Base-by-base conservation (phyloP, 2,888 invertebrate genomes). In the Hanleya hanleyi region DNA sequence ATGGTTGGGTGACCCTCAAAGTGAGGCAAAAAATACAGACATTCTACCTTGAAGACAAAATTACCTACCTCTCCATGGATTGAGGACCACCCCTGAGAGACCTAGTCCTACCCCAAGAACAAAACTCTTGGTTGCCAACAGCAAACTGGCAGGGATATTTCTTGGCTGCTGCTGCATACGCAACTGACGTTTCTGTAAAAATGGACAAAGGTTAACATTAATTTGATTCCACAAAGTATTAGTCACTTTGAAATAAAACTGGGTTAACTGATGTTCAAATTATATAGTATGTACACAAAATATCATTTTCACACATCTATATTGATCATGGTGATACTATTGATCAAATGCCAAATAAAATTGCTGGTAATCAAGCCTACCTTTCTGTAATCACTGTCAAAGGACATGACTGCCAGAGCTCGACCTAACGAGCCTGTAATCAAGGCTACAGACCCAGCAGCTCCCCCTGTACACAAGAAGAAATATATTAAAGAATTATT, bases 81-180 rank as follows among this genome's bases (percentile, higher is more conserved):
- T 93, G 1, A 94, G 93, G 18, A 94, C 92, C 1, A 95, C 92
- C 0, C 94, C 94, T 0, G 94, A 93, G 51, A 94, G 91, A 4
- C 94, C 94, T 0, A 94, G 88, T 7, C 93, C 93, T 1, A 94
- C 93, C 41, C 94, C 94, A 74, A 93, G 92, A 38, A 93, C 92
- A 84, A 94, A 93, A 1, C 92, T 92, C 81, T 92, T 92, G 79
- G 93, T 93, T 0, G 93, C 93, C 74, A 90, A 84, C 50, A 89
- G 88, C 71, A 91, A 83, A 12, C 90, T 87, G 70, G 89, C 87
- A 2, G 92, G 92, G 4, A 92, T 83, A 74, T 90, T 87, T 49
- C 84, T 84, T 0, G 90, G 87, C 51, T 87, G 86, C 72, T 88
- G 87, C 71, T 91, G 91, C 78, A 92, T 82, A 41, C 90, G 85